A percentile compares a stretch with the other conserved stretches of the same genome.
Conservation (phyloP, 2,113 vertebrate species). For the Syngnathus typhle region DNA sequence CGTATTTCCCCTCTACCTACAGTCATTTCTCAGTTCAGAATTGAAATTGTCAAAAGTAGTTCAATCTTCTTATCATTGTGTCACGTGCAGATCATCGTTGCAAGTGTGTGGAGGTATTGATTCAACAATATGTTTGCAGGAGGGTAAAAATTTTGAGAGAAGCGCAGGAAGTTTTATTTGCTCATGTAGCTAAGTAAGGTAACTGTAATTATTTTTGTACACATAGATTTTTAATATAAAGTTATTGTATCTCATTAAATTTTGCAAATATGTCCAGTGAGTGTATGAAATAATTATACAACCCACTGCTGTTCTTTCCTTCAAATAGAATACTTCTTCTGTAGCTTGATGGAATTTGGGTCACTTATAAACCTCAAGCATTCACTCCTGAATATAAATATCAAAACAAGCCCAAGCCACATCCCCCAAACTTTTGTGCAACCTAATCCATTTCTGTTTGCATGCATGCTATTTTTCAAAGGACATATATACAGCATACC, state of each 20-base stretch:
- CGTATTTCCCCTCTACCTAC: neutral
- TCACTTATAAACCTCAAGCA: constrained; percentile 3
- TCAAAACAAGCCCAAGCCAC: neutral
- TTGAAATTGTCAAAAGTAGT: too few species aligned
- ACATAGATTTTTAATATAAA: neutral
- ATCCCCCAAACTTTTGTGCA: neutral
- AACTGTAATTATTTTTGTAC: neutral
- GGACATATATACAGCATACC: neutral
- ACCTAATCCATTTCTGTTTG: neutral
- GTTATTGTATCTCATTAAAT: neutral
- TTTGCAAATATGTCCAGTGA: neutral
- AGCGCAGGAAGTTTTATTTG: neutral
- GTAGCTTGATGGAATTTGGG: constrained; percentile 8
- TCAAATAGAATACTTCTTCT: constrained; percentile 18
- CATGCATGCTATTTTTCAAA: neutral
- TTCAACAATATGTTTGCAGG: neutral
- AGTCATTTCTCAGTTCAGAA: too few species aligned
- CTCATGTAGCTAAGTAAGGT: neutral
- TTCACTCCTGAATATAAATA: constrained; percentile 3
- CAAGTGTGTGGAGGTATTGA: too few species aligned
- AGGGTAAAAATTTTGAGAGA: neutral
- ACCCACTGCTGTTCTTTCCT: constrained; percentile 7
- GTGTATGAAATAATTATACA: constrained; percentile 4
- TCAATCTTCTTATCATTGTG: too few species aligned
- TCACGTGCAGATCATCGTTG: too few species aligned